A percentile compares a stretch with the other conserved stretches of the same genome.
These are phyloP conservation scores for Selene dorsalis DNA, from an alignment of 2,797 vertebrate species.

Conservation along the genomic window DNA sequence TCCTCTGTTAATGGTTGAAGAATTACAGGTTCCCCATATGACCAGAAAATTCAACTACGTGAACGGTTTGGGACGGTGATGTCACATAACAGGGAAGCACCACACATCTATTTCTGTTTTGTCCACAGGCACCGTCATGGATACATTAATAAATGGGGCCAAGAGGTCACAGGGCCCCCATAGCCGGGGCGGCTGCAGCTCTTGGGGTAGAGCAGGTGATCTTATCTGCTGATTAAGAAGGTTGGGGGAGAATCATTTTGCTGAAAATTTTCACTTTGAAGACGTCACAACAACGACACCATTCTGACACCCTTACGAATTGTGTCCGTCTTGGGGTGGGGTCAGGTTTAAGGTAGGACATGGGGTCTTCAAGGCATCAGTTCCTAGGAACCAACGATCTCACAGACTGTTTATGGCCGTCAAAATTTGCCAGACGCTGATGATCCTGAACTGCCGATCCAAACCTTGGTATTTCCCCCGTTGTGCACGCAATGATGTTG, in stretches of 20 bases:
- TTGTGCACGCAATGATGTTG: conserved; percentile 14
- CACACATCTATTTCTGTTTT: neutral
- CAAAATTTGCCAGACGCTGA: too few relatives aligned
- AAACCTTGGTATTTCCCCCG: conserved; percentile 15
- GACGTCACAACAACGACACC: neutral
- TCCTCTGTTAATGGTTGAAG: neutral
- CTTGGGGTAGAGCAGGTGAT: too few relatives aligned
- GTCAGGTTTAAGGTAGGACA: neutral
- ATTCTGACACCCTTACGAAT: neutral
- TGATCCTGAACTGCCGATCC: neutral
- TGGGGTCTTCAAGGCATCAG: neutral
- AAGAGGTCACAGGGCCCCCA: too few relatives aligned
- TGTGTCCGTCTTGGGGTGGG: neutral
- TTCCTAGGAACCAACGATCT: neutral
- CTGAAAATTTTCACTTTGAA: neutral
- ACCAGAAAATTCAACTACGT: conserved; percentile 1
- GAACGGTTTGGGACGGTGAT: neutral
- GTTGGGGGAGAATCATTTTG: neutral
- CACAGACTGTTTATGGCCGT: neutral
- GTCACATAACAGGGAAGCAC: neutral
- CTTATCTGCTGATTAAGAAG: too few relatives aligned
- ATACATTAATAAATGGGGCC: neutral
- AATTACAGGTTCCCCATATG: neutral
- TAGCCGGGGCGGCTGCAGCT: neutral
- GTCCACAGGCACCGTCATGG: neutral